Evolutionary conservation across 1,140 invertebrate genomes (phyloP).

Genomic region (Papilio aristodemus): DNA sequence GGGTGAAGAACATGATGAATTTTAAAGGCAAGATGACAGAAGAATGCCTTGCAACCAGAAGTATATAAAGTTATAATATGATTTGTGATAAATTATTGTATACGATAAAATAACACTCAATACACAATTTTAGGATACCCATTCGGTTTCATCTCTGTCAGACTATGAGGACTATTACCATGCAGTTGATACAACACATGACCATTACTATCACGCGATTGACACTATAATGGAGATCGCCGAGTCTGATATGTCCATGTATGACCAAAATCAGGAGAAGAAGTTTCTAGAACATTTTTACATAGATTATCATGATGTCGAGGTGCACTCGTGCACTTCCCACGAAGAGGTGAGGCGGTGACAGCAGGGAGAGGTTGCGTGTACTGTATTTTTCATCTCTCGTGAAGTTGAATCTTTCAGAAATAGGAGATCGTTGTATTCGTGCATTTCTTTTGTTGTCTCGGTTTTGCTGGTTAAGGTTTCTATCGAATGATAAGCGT

Average conservation of each 20-base stretch:
- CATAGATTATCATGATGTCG: constrained; percentile 47
- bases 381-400: neutral
- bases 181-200: constrained; percentile 37
- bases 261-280: constrained; percentile 52
- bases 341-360: constrained; percentile 59
- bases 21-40: too few species aligned
- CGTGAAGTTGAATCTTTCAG: constrained; percentile 11
- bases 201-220: constrained; percentile 64
- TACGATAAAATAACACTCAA: neutral
- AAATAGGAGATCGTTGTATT: neutral
- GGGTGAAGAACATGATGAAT: too few species aligned
- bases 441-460: neutral
- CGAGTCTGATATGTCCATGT: constrained; percentile 47
- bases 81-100: too few species aligned
- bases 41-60: too few species aligned
- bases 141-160: constrained; percentile 38
- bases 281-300: constrained; percentile 57
- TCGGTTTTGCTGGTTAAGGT: neutral
- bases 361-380: constrained; percentile 1
- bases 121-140: constrained; percentile 34
- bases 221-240: constrained; percentile 64
- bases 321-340: constrained; percentile 48
- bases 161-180: constrained; percentile 38
- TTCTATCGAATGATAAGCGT: neutral
- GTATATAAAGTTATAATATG: too few species aligned